Evolutionary conservation across 2,888 invertebrate genomes (phyloP), one percentile per base, ranked within the genome.

Genomic region (Merodon equestris): DNA sequence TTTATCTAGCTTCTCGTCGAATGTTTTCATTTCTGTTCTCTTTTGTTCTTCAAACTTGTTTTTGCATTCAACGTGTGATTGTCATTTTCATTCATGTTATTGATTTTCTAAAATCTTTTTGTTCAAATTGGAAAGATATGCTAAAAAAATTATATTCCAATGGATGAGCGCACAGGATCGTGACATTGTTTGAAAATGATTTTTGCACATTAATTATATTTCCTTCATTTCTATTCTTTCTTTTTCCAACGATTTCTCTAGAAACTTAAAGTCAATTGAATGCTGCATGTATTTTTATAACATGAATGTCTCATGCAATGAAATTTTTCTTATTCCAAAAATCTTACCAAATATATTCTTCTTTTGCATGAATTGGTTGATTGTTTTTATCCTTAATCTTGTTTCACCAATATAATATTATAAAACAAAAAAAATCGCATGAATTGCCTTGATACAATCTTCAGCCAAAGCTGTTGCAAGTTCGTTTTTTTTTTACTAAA

Each of bases 191-290:
- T 58, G 68, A 68, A 79, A 64, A 68, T 74, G 79, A 73, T 64
- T 40, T 15, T 36, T 56, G 68, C 79, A 79, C 79, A 68, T 73
- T 67, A n/a, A n/a, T n/a, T 15, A 19, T 54, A 15, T 66, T 54
- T 36, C 3, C 12, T 40, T 13, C 10, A 12, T 47, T 40, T 27
- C 36, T 45, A 19, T 9, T 40, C 19, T 1, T 9, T 38, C 44
- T 42, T 34, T 9, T 14, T 57, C 53, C 27, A 13, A 13, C 34
- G 13, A 15, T n/a, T 58, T 58, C 12, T 48, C 7, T 45, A 27
- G 42, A 51, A 44, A 51, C 15, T 44, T 27, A n/a, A 54, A 51
- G 18, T 66, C 54, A 66, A 71, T 71, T 56, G 57, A 57, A 63
- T 77, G 72, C 44, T 57, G 77, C 77, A 79, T 79, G 77, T 48